Percentiles rank a stretch among this genome's conserved stretches.
These are phyloP conservation scores for Popillia japonica DNA, from an alignment of 1,140 invertebrate genomes.

Conservation along the genomic window DNA sequence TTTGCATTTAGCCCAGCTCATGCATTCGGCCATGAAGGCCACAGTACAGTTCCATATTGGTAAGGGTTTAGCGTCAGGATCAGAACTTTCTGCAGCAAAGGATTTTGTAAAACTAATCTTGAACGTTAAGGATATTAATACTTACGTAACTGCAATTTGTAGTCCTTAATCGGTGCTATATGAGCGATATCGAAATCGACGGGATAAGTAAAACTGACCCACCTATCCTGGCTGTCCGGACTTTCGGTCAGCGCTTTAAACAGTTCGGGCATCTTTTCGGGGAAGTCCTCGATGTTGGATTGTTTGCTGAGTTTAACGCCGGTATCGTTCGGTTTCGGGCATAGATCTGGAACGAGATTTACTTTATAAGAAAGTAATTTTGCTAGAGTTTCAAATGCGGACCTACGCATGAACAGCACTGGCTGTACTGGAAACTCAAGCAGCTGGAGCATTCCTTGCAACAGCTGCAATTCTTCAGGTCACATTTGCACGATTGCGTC, in stretches of 20 bases:
- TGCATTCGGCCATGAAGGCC: slow-evolving; percentile 89
- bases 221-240: slow-evolving; percentile 75
- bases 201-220: slow-evolving; percentile 81
- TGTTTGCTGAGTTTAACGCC: slow-evolving; percentile 74
- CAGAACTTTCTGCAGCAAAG: slow-evolving; percentile 16
- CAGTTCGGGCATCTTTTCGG: slow-evolving; percentile 81
- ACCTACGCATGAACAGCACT: slow-evolving; percentile 97
- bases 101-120: background rate
- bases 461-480: slow-evolving; percentile 87
- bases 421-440: slow-evolving; percentile 85
- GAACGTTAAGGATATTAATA: slow-evolving; percentile 47
- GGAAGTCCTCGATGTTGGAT: slow-evolving; percentile 88
- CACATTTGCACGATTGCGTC: slow-evolving; percentile 94
- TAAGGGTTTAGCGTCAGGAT: slow-evolving; percentile 52
- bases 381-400: background rate
- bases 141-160: slow-evolving; percentile 76
- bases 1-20: slow-evolving; percentile 88
- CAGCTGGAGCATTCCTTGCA: slow-evolving; percentile 93
- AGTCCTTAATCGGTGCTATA: slow-evolving; percentile 67
- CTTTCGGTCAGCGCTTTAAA: slow-evolving; percentile 84
- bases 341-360: slow-evolving; percentile 74
- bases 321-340: slow-evolving; percentile 84
- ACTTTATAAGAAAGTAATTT: background rate
- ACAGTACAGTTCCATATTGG: slow-evolving; percentile 89
- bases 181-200: slow-evolving; percentile 70